Conservation (phyloP, 2,113 vertebrate genomes). For the Charadrius vociferus region DNA sequence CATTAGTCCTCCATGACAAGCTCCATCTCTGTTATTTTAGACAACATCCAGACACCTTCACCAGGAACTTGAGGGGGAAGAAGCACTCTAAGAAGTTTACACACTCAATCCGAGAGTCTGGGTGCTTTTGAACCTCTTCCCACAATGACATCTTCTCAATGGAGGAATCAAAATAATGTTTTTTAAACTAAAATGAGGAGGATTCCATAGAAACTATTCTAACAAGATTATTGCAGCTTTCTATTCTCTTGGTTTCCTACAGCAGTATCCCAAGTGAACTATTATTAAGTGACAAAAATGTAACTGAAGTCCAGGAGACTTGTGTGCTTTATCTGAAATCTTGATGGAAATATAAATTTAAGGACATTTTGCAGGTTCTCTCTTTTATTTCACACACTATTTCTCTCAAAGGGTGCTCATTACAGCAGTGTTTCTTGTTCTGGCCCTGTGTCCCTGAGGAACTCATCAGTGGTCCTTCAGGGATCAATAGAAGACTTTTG, state of each 20-base stretch:
- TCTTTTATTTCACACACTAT: not conserved
- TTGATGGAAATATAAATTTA: not conserved
- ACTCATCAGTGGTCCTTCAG: slow-evolving; percentile 32
- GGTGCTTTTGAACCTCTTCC: not conserved
- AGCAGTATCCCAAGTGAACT: not conserved
- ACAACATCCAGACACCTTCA: not conserved
- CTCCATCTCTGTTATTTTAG: not conserved
- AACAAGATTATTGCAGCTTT: not conserved
- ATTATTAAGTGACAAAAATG: not conserved
- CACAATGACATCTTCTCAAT: not conserved
- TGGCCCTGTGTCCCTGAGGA: not conserved
- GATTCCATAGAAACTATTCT: not conserved
- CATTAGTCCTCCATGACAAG: not conserved
- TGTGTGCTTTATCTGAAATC: not conserved
- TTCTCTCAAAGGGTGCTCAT: not conserved
- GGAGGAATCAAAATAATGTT: not conserved
- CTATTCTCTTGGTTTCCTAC: not conserved
- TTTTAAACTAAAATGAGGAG: not conserved
- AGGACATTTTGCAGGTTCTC: not conserved
- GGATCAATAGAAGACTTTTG: slow-evolving; percentile 7
- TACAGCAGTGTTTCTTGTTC: not conserved
- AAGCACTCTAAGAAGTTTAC: not conserved
- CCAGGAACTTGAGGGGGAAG: not conserved
- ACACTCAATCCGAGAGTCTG: not conserved
- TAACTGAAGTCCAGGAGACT: not conserved